Evolutionary conservation across 2,888 invertebrate genomes (phyloP), one percentile per base, ranked within the genome.

Genomic region (Rhogogaster chlorosoma): DNA sequence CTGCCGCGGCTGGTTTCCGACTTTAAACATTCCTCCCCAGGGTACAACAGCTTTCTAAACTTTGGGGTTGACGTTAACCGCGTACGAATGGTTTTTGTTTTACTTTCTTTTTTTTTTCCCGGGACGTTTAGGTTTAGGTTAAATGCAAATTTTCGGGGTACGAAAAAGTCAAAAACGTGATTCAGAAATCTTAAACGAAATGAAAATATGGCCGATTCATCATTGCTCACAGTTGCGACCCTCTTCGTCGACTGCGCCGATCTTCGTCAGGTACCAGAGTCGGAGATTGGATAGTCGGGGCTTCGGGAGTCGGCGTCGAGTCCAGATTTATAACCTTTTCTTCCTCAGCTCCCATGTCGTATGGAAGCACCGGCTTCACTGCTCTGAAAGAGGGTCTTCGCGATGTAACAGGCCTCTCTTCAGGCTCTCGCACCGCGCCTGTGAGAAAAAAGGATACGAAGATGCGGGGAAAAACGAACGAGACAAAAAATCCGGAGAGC

Each of bases 201-300:
- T 15, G 5, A 15, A 29, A 10, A 49, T 7, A 22, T 32, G 10
- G 15, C 6, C 7, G 32, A 49, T 77, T 49, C 5, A 29, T 49
- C 77, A 36, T 82, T 86, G 96, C 97, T 96, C 94, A 98, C 98
- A 98, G 94, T 92, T 97, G 97, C 70, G 98, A 98, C 87, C 97
- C 97, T 84, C 97, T 95, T 90, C 98, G 95, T 87, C 97, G 95
- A 88, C 96, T 95, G 45, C 97, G 95, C 86, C 97, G 94, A 87
- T 96, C 95, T 86, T 97, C 97, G 86, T 96, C 97, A 86, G 96
- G 96, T n/a, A 96, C 95, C 32, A 95, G 95, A 75, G 96, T 94
- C 5, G 96, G 95, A 2, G 92, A 95, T 93, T 96, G 89, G 93
- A 95, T 64, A 95, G 96, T 83, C 95, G 95, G 85, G 95, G 95